phyloP scores from a whole-genome alignment of 2,113 vertebrate genomes.

The Setophaga coronata region DNA sequence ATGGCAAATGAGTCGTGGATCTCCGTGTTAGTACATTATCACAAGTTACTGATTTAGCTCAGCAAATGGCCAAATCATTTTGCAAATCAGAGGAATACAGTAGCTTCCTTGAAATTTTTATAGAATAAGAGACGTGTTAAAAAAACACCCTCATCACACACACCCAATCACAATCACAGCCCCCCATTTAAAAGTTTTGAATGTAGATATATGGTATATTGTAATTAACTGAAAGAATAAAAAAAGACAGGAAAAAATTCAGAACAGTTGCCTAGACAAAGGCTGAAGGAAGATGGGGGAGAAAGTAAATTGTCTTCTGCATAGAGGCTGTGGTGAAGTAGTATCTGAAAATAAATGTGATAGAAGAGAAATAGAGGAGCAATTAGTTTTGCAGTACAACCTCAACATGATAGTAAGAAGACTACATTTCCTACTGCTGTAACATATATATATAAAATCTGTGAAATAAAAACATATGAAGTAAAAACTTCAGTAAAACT shows the following conservation, averaged over 20 bases:
- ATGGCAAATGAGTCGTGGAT: not conserved
- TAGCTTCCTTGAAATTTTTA: not conserved
- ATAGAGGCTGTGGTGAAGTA: not conserved
- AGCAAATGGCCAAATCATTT: not conserved
- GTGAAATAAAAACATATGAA: not conserved
- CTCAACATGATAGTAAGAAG: not conserved
- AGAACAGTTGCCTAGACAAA: not conserved
- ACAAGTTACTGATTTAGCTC: not conserved
- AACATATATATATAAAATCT: not conserved
- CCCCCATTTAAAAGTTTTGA: not conserved
- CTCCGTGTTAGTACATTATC: not conserved
- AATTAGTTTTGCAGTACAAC: not conserved
- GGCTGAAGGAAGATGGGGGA: accelerated
- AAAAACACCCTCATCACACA: not conserved
- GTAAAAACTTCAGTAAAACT: not conserved
- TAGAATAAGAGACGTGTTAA: not conserved
- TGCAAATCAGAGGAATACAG: not conserved
- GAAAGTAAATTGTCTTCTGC: not conserved
- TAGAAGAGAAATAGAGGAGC: not conserved
- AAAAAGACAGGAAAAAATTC: not conserved
- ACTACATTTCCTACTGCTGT: not conserved
- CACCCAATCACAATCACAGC: too few species aligned
- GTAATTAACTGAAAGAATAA: not conserved
- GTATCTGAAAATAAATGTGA: not conserved
- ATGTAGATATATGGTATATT: not conserved